These are phyloP conservation scores for Pseudomyrmex flavicornis DNA, from an alignment of 1,140 invertebrate species.

Conservation along the genomic window DNA sequence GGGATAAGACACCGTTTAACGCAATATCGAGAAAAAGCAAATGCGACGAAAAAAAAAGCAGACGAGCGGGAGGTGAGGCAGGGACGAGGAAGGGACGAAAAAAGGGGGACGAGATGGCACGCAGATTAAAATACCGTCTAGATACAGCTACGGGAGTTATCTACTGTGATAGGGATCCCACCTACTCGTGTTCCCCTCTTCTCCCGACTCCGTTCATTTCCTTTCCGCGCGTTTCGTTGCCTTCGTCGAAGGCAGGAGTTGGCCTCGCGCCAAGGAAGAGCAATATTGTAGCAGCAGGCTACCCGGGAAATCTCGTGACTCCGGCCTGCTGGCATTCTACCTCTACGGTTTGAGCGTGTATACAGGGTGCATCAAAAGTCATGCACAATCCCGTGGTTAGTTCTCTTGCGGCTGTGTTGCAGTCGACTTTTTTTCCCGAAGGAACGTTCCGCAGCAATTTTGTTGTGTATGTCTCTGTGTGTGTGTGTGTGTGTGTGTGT, in stretches of 20 bases:
- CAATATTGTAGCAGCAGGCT: constrained; percentile 78
- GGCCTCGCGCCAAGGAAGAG: constrained; percentile 75
- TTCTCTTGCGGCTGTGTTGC: neutral
- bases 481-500: too few relatives aligned
- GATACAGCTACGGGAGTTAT: constrained; percentile 66
- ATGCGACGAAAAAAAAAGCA: constrained; percentile 21
- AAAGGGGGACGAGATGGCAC: constrained; percentile 39
- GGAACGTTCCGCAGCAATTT: neutral
- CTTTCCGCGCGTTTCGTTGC: constrained; percentile 37
- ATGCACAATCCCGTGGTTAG: neutral
- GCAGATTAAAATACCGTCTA: constrained; percentile 73
- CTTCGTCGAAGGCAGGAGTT: constrained; percentile 48
- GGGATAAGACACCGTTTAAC: constrained; percentile 52
- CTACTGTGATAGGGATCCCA: constrained; percentile 66
- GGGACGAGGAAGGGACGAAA: constrained; percentile 4
- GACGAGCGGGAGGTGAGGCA: constrained; percentile 18
- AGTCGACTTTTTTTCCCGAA: neutral
- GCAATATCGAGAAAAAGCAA: constrained; percentile 6
- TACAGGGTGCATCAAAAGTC: constrained; percentile 53
- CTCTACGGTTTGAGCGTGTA: constrained; percentile 33
- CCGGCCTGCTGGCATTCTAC: constrained; percentile 69
- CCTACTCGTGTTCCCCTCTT: constrained; percentile 3
- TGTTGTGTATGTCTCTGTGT: too few relatives aligned
- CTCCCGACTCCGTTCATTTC: neutral
- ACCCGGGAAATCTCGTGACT: constrained; percentile 71